Evolutionary conservation across 92 coral and sea anemone genomes (phyloP), one percentile per base, ranked within the genome.

Genomic region (Umimayanthus kanabou): DNA sequence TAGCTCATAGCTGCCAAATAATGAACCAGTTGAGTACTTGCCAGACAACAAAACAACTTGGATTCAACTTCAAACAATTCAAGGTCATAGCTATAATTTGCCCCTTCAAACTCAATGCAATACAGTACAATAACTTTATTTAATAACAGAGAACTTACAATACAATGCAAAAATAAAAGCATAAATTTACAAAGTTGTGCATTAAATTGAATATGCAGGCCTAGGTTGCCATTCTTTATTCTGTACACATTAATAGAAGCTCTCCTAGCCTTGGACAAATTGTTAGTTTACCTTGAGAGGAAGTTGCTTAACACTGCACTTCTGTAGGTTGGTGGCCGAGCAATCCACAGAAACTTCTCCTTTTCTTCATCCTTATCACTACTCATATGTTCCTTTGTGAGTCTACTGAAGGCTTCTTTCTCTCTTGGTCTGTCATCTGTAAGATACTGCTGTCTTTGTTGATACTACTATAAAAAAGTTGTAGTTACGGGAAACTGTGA

Each of bases 331-430:
- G 37, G 37, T 33, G 37, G 37, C 37, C 37, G 37, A 33, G 37
- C 37, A 33, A 33, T 33, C 37, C 37, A 33, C 37, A 33, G 82
- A 47, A 5, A 73, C 58, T 89, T 76, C 4, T 15, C 86, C 22
- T 65, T 80, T 22, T 42, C 23, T 49, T 71, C 43, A 22, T 86
- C 83, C 50, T 85, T 81, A 25, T 88, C 90, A 42, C 55, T 88
- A 23, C 88, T 81, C 88, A 88, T 82, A 64, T 88, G 88, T 8
- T 88, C 88, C 18, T 88, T 88, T 7, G 82, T 45, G 5, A 88
- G 71, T 13, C 1, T 28, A 16, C 45, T 4, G 77, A 73, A 88
- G 11, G 91, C 91, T 1, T 57, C 78, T 3, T n/a, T 15, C 75
- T 88, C 91, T 2, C 25, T 82, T 29, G 25, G 64, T 22, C 33